Base-by-base conservation (phyloP, 1,140 invertebrate genomes). In the Dendroctonus valens region DNA sequence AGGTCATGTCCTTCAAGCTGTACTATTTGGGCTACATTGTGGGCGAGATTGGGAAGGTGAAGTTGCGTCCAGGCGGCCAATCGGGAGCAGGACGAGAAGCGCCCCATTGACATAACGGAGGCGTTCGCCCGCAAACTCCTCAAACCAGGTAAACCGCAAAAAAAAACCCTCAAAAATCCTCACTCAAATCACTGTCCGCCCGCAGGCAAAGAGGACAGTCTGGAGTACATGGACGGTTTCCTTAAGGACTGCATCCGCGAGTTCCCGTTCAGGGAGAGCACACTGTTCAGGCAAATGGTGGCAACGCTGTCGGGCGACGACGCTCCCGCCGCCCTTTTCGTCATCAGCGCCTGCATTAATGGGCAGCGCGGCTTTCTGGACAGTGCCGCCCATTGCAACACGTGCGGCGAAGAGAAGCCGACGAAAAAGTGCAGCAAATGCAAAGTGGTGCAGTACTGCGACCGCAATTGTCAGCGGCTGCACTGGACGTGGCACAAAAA, bases 401-500 rank as follows among this genome's bases (percentile, higher is more conserved):
- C 94, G 0, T 99, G 97, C 79, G 90, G 91, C 0, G 90, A 96
- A 74, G 89, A 93, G 62, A 91, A 91, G 71, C 91, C 93, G 6
- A 83, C 86, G 7, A 97, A 96, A 76, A 94, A 95, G 78, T 99
- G 97, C 79, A 90, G 93, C n/a, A 92, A 92, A 76, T 99, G 96
- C 79, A 96, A 96, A 84, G 86, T 86, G 60, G 92, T 94, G 9
- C 86, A 91, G 71, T 99, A 99, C 77, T 99, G 97, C 81, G 90
- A 96, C 77, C 83, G 91, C 69, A 87, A 91, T 72, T 99, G 97
- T 79, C 97, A 99, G 79, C 87, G 93, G 71, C 79, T 97, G 6
- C 96, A 99, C 80, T 99, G 97, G 97, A 90, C 91, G 72, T 88
- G 93, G 69, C 97, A 99, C 78, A 99, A 99, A 80, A 96, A 96